Evolutionary conservation across 2,888 invertebrate species (phyloP).

Genomic region (Ectobius pallidus): DNA sequence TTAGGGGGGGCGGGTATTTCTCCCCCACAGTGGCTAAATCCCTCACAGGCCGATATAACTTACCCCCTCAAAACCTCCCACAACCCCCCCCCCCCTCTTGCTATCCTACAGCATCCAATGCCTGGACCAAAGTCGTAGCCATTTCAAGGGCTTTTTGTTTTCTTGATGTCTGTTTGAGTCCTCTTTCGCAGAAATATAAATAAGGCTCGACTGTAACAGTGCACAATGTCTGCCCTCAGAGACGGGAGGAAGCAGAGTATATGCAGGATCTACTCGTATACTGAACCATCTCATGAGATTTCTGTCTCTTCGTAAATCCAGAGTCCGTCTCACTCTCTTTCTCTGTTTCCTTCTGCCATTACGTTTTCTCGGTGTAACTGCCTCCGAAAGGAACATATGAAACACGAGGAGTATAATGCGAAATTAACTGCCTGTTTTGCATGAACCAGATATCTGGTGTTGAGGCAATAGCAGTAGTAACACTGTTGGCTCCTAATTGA

Average conservation of each 20-base stretch:
- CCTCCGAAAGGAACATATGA: too few relatives aligned
- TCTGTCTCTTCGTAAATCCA: constrained; percentile 6
- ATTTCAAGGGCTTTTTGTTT: constrained; percentile 31
- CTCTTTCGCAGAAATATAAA: constrained; percentile 28
- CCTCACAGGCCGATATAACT: neutral
- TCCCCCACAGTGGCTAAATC: constrained; percentile 18
- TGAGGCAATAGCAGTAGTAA: too few relatives aligned
- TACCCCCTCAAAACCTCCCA: neutral
- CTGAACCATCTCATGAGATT: neutral
- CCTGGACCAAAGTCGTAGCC: constrained; percentile 29
- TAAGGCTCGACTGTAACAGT: constrained; percentile 19
- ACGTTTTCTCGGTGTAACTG: too few relatives aligned
- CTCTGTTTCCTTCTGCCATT: too few relatives aligned
- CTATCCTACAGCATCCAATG: constrained; percentile 15
- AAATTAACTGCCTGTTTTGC: too few relatives aligned
- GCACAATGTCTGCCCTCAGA: neutral
- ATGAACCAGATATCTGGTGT: too few relatives aligned
- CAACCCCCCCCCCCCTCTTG: neutral
- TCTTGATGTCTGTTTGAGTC: constrained; percentile 31
- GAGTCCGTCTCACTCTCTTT: neutral
- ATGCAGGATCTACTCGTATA: neutral
- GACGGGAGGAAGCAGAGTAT: neutral
- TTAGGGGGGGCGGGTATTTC: neutral
- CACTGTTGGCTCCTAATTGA: too few relatives aligned
- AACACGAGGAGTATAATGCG: too few relatives aligned